Conservation (phyloP, 2,113 vertebrate genomes). For the Larimichthys crocea region DNA sequence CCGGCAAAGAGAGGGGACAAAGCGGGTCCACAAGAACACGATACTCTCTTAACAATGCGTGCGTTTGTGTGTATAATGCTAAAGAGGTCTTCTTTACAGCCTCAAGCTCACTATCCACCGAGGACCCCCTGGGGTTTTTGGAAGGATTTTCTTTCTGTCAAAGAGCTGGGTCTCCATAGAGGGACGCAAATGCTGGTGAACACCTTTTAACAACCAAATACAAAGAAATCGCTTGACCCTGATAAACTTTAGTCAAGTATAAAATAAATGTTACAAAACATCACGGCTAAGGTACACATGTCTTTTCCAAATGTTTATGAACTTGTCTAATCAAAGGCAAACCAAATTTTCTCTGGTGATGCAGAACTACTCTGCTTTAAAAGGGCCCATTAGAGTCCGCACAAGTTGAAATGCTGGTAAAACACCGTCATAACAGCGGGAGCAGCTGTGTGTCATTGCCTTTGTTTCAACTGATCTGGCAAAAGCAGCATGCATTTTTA, state of each 20-base stretch:
- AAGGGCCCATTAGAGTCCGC: neutral
- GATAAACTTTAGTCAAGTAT: constrained; percentile 15
- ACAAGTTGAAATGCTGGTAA: neutral
- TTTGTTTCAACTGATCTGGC: neutral
- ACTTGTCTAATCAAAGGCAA: neutral
- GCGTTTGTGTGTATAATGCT: constrained; percentile 38
- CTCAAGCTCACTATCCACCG: constrained; percentile 41
- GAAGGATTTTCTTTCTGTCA: constrained; percentile 54
- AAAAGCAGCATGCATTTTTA: neutral
- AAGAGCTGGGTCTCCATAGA: constrained; percentile 42
- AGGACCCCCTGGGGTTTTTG: constrained; percentile 57
- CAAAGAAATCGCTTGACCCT: constrained; percentile 36
- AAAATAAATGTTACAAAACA: neutral
- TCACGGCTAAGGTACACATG: neutral
- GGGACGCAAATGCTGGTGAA: constrained; percentile 46
- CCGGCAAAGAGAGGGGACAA: constrained; percentile 67
- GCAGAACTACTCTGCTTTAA: neutral
- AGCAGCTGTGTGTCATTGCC: neutral
- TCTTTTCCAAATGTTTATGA: constrained; percentile 3
- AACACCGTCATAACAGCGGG: neutral
- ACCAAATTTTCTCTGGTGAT: neutral
- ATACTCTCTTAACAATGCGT: constrained; percentile 50
- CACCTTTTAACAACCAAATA: constrained; percentile 30
- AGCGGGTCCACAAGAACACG: constrained; percentile 61
- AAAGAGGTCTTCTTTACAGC: constrained; percentile 56